phyloP scores from a whole-genome alignment of 2,888 invertebrate genomes.

The Carterocephalus palaemon region DNA sequence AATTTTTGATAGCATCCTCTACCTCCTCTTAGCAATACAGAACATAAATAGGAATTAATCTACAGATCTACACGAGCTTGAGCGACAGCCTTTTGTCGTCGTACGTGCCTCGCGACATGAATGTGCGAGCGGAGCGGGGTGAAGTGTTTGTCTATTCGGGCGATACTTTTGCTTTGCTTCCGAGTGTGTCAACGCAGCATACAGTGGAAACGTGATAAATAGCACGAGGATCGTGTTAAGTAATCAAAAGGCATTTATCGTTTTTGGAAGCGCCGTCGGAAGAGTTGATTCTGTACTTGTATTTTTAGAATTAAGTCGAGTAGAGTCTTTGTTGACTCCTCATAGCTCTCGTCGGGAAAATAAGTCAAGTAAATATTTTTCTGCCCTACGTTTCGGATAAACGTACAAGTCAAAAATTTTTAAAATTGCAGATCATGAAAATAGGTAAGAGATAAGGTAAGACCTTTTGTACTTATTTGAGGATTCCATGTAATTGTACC shows the following conservation, averaged over 20 bases:
- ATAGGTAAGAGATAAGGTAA: no score
- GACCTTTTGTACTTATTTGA: no score
- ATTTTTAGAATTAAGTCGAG: no score
- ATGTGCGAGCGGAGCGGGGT: not conserved
- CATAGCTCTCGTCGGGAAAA: no score
- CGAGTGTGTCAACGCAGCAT: conserved; percentile 14
- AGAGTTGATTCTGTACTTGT: not conserved
- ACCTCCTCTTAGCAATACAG: no score
- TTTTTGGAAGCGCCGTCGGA: conserved; percentile 1
- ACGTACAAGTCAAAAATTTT: no score
- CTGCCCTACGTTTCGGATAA: no score
- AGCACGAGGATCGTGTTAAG: conserved; percentile 13
- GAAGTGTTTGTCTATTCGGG: conserved; percentile 13
- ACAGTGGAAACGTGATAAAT: conserved; percentile 14
- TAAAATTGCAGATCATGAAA: no score
- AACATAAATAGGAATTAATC: not conserved
- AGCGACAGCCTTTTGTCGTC: not conserved
- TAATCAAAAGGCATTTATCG: conserved; percentile 5
- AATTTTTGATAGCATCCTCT: no score
- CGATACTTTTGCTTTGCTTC: conserved; percentile 13
- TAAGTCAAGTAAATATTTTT: no score
- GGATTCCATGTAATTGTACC: no score
- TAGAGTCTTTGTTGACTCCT: no score
- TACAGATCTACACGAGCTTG: not conserved
- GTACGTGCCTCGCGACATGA: conserved; percentile 1